A percentile compares a stretch with the other conserved stretches of the same genome.
Evolutionary conservation across 2,888 invertebrate genomes (phyloP).

Genomic region (Myopa tessellatipennis): DNA sequence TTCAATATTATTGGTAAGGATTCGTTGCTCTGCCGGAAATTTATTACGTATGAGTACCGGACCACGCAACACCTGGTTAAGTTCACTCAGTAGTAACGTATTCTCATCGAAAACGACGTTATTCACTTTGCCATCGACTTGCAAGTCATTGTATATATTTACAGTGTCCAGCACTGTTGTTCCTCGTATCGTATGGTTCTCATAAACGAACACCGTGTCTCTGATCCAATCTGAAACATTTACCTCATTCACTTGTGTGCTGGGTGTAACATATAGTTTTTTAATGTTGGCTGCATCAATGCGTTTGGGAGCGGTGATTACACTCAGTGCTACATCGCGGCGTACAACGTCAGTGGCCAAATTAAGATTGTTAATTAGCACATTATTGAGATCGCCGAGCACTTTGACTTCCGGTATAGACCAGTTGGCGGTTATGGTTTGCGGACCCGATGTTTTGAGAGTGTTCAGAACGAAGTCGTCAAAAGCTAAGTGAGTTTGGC

Average conservation of each 20-base stretch:
- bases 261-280: conserved; percentile 61
- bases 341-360: conserved; percentile 70
- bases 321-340: conserved; percentile 63
- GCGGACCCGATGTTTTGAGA: conserved; percentile 66
- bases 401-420: conserved; percentile 52
- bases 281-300: conserved; percentile 66
- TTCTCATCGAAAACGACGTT: conserved; percentile 65
- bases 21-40: conserved; percentile 50
- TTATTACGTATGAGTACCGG: conserved; percentile 56
- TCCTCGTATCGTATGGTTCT: conserved; percentile 68
- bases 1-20: conserved; percentile 59
- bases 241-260: conserved; percentile 66
- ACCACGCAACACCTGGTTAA: conserved; percentile 55
- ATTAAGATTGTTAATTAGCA: conserved; percentile 70
- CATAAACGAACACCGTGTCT: conserved; percentile 66
- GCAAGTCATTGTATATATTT: conserved; percentile 60
- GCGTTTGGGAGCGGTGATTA: conserved; percentile 68
- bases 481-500: conserved; percentile 59
- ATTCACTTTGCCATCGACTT: conserved; percentile 63
- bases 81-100: conserved; percentile 61
- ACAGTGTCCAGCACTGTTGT: conserved; percentile 61
- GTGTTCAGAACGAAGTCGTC: conserved; percentile 67
- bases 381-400: conserved; percentile 59
- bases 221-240: conserved; percentile 69
- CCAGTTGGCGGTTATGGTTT: conserved; percentile 66